Evolutionary conservation across 2,113 vertebrate genomes (phyloP).

Genomic region (Salvelinus alpinus): DNA sequence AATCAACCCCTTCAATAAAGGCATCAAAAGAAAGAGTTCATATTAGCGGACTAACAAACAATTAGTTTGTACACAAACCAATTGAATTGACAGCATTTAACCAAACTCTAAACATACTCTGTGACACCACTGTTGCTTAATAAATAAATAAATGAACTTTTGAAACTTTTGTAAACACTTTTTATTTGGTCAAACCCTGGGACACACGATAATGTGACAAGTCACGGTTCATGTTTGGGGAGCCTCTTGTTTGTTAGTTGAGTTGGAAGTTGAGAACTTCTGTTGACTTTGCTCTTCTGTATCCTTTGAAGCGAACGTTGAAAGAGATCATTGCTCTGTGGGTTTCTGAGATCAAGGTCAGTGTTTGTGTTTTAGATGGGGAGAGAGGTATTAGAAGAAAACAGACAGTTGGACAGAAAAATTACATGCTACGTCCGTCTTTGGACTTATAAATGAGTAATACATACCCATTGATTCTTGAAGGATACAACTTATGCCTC

Average conservation of each 20-base stretch:
- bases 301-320: neutral
- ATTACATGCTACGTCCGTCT: neutral
- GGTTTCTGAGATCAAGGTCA: slow-evolving; percentile 23
- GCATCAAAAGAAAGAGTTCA: no score
- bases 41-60: no score
- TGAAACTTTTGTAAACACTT: no score
- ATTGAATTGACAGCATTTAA: no score
- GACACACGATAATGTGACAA: neutral
- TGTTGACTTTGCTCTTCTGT: neutral
- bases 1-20: no score
- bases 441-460: no score
- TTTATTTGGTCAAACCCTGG: no score
- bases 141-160: neutral
- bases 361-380: neutral
- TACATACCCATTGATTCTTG: no score
- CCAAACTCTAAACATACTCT: no score
- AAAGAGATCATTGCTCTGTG: slow-evolving; percentile 23
- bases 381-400: neutral
- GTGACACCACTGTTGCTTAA: no score
- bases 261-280: neutral
- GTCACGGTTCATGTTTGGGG: neutral
- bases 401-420: neutral
- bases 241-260: slow-evolving; percentile 8
- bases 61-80: no score
- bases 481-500: no score